Evolutionary conservation across 2,888 invertebrate species (phyloP).

Genomic region (Seira ritae): DNA sequence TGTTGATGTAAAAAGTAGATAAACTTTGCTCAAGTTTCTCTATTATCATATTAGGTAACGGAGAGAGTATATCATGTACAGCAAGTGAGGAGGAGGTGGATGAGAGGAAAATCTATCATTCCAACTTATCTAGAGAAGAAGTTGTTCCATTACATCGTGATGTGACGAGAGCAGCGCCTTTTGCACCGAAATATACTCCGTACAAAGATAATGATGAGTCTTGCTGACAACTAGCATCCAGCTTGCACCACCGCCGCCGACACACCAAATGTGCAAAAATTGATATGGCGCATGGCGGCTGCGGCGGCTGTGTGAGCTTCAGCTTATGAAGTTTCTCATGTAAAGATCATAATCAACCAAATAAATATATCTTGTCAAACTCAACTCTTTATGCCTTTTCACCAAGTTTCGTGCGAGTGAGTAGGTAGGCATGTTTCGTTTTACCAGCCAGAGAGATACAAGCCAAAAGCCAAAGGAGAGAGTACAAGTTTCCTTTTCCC

Average conservation of each 20-base stretch:
- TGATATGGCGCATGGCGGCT: background rate
- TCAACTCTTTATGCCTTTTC: background rate
- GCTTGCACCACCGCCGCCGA: too few species aligned
- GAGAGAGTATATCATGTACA: background rate
- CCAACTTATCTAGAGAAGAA: slow-evolving; percentile 7
- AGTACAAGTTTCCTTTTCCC: background rate
- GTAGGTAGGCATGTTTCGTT: background rate
- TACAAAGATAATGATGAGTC: slow-evolving; percentile 15
- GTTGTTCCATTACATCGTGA: slow-evolving; percentile 15
- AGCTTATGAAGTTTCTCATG: background rate
- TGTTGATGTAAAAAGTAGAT: slow-evolving; percentile 33
- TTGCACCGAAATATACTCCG: slow-evolving; percentile 8
- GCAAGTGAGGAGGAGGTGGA: background rate
- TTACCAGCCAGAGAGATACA: background rate
- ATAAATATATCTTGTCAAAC: slow-evolving; percentile 11
- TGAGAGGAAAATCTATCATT: slow-evolving; percentile 17
- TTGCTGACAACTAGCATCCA: slow-evolving; percentile 26
- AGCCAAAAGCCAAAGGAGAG: background rate
- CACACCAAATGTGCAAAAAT: background rate
- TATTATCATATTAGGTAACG: slow-evolving; percentile 1
- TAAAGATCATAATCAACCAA: slow-evolving; percentile 1
- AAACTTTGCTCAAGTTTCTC: slow-evolving; percentile 22
- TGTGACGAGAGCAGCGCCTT: background rate
- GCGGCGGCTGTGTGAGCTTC: slow-evolving; percentile 4
- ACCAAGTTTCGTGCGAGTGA: background rate